Evolutionary conservation across 1,140 invertebrate genomes (phyloP).

Genomic region (Glossosoma conforme): DNA sequence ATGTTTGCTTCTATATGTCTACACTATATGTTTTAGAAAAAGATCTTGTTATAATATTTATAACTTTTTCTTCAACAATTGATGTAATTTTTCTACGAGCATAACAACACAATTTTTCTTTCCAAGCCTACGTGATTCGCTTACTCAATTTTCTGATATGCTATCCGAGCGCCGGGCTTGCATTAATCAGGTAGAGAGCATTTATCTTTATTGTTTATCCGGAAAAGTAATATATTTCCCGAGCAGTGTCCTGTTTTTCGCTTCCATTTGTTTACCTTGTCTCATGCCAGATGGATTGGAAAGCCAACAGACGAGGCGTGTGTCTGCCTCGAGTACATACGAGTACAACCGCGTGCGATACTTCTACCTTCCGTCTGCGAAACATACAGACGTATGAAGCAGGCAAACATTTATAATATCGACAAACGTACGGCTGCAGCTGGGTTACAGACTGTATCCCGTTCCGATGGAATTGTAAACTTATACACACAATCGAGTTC

Average conservation of each 20-base stretch:
- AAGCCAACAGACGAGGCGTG: slow-evolving; percentile 25
- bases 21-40: too few species aligned
- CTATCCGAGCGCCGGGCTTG: too few species aligned
- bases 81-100: too few species aligned
- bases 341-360: neutral
- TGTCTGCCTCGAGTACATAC: slow-evolving; percentile 12
- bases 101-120: too few species aligned
- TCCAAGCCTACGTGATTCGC: too few species aligned
- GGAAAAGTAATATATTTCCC: slow-evolving; percentile 15
- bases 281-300: slow-evolving; percentile 30
- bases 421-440: neutral
- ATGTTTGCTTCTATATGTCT: too few species aligned
- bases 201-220: slow-evolving; percentile 26
- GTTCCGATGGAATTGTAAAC: too few species aligned
- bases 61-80: too few species aligned
- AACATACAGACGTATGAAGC: neutral
- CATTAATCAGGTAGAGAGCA: slow-evolving; percentile 26
- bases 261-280: slow-evolving; percentile 28
- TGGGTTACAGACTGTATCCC: neutral
- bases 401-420: neutral
- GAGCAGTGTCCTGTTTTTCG: slow-evolving; percentile 15
- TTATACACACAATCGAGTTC: too few species aligned
- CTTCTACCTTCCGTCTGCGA: too few species aligned
- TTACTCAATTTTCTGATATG: too few species aligned
- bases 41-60: too few species aligned